Evolutionary conservation across 2,797 vertebrate species (phyloP), one percentile per base, ranked within the genome.

Genomic region (Tokudaia muenninki): DNA sequence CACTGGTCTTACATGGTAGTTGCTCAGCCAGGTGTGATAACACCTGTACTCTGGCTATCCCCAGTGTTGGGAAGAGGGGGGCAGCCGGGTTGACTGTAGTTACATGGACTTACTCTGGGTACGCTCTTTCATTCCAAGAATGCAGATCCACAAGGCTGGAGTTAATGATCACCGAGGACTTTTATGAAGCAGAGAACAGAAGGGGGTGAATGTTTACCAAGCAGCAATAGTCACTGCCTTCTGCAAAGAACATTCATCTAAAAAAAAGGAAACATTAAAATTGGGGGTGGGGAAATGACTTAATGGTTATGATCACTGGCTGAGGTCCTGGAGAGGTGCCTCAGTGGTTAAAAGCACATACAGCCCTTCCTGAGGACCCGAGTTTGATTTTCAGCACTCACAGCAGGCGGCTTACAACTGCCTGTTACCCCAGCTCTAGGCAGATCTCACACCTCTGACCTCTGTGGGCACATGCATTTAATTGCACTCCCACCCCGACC

Each of bases 141-240:
- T 29, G 55, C 61, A 70, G 26, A 72, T 2, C 34, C 81, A 6
- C 0, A 41, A 47, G 6, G 41, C 0, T 0, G 10, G 9, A 4
- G 19, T 21, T 55, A 0, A 0, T 37, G 0, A 37, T 47, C 31
- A 63, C 1, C n/a, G 11, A 41, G 1, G 55, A 11, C 9, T 52
- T 94, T 86, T 16, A 41, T 34, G 24, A 78, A 77, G 41, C 44
- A 26, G 52, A 83, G n/a, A 84, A 6, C 5, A 13, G 14, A 87
- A 29, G 57, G 37, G 63, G 31, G 31, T 31, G 34, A 77, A 10
- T 81, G 67, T 61, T 82, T 57, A 63, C 13, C 52, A 31, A 31
- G 59, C 24, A 81, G 47, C 84, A 86, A 29, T 77, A 78, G 50
- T 52, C 67, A 70, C 31, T 57, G n/a, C 13, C 9, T 79, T 94